phyloP scores from a whole-genome alignment of 2,113 vertebrate species.

The Haemorhous mexicanus region DNA sequence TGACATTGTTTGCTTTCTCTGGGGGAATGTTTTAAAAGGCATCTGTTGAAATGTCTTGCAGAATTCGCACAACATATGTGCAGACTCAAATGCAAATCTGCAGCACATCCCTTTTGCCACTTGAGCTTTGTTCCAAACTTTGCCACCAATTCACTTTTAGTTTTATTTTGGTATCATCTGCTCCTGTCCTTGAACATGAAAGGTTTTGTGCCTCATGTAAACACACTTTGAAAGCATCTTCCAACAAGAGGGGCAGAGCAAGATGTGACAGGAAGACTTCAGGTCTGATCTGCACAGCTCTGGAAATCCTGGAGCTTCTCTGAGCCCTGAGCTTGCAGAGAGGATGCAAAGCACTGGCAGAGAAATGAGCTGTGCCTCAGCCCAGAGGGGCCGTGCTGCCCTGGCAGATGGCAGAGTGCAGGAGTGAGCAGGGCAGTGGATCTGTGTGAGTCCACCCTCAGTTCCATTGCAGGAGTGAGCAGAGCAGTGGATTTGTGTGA shows the following conservation, averaged over 20 bases:
- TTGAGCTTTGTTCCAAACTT: conserved; percentile 34
- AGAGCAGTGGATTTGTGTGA: no score
- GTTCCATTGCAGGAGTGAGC: no score
- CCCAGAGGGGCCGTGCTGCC: neutral
- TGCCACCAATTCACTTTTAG: neutral
- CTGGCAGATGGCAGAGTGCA: rapidly evolving
- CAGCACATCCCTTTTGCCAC: conserved; percentile 35
- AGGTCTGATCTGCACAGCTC: neutral
- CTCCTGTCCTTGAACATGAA: neutral
- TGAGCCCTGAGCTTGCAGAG: neutral
- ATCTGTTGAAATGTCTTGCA: conserved; percentile 46
- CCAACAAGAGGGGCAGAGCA: neutral
- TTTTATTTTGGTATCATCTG: neutral
- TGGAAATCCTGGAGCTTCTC: neutral
- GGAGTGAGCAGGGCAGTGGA: neutral
- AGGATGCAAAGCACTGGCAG: neutral
- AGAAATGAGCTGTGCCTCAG: neutral
- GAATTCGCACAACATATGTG: conserved; percentile 58
- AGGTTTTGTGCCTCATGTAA: neutral
- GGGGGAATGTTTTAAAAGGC: conserved; percentile 51
- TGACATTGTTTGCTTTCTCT: conserved; percentile 57
- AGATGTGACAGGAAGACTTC: neutral
- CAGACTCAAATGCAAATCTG: conserved; percentile 6
- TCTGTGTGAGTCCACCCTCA: neutral
- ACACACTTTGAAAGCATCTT: neutral